Evolutionary conservation across 2,113 vertebrate species (phyloP).

Genomic region (Sylvia atricapilla): DNA sequence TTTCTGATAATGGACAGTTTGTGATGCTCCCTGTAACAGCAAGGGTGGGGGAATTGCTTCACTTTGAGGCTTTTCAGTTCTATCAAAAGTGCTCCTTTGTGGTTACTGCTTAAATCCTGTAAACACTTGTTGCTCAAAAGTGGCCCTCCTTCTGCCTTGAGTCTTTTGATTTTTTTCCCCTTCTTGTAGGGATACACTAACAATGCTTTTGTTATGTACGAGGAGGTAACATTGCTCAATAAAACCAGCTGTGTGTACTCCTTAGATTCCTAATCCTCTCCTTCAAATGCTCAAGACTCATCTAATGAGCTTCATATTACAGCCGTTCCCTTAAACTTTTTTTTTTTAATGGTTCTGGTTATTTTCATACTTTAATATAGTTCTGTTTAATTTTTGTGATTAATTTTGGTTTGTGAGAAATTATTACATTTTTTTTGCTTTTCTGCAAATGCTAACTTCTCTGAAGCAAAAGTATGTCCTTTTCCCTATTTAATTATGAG

Average conservation of each 20-base stretch:
- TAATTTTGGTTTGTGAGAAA: not conserved
- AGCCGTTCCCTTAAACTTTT: not conserved
- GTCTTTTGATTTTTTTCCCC: not conserved
- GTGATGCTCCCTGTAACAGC: not conserved
- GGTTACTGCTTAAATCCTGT: not conserved
- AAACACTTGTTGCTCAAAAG: not conserved
- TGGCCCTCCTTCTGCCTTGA: not conserved
- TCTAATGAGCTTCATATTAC: not conserved
- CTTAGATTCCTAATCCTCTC: not conserved
- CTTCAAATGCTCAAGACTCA: not conserved
- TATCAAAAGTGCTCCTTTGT: not conserved
- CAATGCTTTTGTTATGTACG: not conserved
- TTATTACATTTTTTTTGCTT: not conserved
- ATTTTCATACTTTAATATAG: not conserved
- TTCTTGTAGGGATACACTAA: not conserved
- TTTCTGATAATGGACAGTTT: not conserved
- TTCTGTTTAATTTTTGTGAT: not conserved
- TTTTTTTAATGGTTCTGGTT: not conserved
- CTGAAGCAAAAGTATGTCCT: not conserved
- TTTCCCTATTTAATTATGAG: not conserved
- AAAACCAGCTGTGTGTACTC: not conserved
- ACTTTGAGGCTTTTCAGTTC: not conserved
- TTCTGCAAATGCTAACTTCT: not conserved
- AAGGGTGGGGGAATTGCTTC: not conserved
- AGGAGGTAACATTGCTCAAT: not conserved